Conservation (phyloP, 2,888 invertebrate species). For the Marasmarcha lunaedactyla region DNA sequence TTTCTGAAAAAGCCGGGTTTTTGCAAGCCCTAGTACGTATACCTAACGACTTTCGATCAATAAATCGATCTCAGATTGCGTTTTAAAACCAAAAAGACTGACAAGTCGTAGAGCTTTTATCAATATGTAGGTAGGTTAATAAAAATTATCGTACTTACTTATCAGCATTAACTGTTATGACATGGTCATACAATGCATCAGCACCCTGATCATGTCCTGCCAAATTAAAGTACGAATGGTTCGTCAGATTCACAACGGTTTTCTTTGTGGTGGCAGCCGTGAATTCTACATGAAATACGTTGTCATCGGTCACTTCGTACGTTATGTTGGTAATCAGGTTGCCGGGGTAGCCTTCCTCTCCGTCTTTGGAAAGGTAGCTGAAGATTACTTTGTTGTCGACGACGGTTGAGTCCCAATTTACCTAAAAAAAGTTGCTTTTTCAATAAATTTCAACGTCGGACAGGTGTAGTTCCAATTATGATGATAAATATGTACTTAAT, state of each 20-base stretch:
- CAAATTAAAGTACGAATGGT: slow-evolving; percentile 94
- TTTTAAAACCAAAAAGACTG: no score
- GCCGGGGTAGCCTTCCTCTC: slow-evolving; percentile 93
- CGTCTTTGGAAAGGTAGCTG: slow-evolving; percentile 80
- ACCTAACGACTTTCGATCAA: no score
- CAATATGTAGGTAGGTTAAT: no score
- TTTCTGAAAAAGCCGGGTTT: no score
- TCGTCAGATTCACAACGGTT: slow-evolving; percentile 90
- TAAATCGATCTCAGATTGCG: no score
- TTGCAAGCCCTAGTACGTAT: no score
- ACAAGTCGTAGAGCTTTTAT: no score
- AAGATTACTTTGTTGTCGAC: slow-evolving; percentile 74
- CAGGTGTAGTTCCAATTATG: neutral
- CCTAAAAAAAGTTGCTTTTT: slow-evolving; percentile 38
- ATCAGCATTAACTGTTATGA: slow-evolving; percentile 79
- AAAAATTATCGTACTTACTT: no score
- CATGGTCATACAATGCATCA: slow-evolving; percentile 76
- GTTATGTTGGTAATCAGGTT: slow-evolving; percentile 77
- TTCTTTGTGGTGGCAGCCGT: slow-evolving; percentile 79
- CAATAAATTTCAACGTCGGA: neutral
- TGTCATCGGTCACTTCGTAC: slow-evolving; percentile 78
- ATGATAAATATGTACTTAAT: no score
- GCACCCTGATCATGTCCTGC: slow-evolving; percentile 83
- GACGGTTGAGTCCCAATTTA: slow-evolving; percentile 75
- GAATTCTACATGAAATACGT: slow-evolving; percentile 78